Conservation (phyloP, 2,888 invertebrate genomes). For the Dilophus febrilis region DNA sequence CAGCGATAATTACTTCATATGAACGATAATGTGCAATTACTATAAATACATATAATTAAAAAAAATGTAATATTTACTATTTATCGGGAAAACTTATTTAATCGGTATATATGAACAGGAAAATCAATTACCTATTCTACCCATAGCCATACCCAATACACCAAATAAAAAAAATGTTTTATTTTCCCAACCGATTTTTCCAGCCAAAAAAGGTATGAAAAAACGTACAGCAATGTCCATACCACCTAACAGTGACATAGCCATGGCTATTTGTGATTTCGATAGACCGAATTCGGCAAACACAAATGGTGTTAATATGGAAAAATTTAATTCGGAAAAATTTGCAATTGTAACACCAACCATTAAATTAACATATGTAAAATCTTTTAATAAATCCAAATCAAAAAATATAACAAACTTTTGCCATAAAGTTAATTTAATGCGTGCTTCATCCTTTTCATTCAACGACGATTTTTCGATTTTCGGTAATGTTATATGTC, state of each 20-base stretch:
- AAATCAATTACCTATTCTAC: constrained; percentile 38
- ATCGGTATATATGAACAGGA: neutral
- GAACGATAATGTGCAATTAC: constrained; percentile 43
- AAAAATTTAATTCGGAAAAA: constrained; percentile 56
- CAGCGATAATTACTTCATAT: constrained; percentile 35
- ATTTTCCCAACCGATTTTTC: constrained; percentile 51
- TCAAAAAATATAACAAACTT: constrained; percentile 50
- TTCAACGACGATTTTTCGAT: constrained; percentile 30
- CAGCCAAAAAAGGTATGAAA: constrained; percentile 48
- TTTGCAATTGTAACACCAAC: constrained; percentile 52
- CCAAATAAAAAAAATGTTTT: constrained; percentile 53
- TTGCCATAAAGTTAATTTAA: constrained; percentile 42
- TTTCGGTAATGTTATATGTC: constrained; percentile 8
- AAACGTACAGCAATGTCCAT: constrained; percentile 48
- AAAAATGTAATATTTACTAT: constrained; percentile 10
- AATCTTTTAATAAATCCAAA: constrained; percentile 48
- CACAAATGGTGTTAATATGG: constrained; percentile 54
- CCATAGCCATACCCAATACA: constrained; percentile 45
- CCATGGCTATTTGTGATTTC: constrained; percentile 39
- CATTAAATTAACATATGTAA: constrained; percentile 51
- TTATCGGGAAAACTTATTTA: neutral
- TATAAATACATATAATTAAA: no score
- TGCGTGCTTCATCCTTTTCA: constrained; percentile 43
- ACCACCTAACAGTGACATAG: constrained; percentile 50
- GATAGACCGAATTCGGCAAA: constrained; percentile 45